Base-by-base conservation (phyloP, 2,888 invertebrate species). In the Liodrosophila aerea region DNA sequence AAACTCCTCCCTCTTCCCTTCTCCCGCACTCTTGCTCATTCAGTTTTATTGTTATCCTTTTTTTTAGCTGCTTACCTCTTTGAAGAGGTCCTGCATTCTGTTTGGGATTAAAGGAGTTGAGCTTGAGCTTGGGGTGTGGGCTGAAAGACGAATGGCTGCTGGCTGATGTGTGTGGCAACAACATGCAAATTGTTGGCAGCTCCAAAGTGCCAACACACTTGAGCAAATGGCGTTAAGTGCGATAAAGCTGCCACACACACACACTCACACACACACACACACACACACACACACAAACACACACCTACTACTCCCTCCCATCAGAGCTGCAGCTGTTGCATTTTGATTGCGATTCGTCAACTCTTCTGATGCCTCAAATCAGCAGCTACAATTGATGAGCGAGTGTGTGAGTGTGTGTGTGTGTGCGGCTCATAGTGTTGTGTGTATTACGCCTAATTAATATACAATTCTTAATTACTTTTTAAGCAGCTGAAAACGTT, bases 131-230 rank as follows among this genome's bases (percentile, higher is more conserved):
- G 13, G 29, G 12, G 7, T 7, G 18, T 2, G n/a, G 59, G 7
- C 4, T 30, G n/a, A 7, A 30, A 12, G 12, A 9, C 7, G 50
- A n/a, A 7, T 49, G 33, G 53, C 33, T 46, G 18, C 37, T 51
- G 36, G 13, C 46, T 15, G 34, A 67, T 64, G 64, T 59, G 64
- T 59, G 72, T 63, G 74, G 51, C 70, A 60, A 47, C 66, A 62
- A 64, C 64, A 81, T 81, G 82, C 85, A 85, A 84, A 86, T 86
- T 69, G 73, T 63, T 64, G 73, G 57, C 72, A 71, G 44, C 68
- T 52, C 52, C 72, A 67, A 78, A 82, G 74, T 76, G 85, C 83
- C 78, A 86, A 82, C 85, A 82, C 85, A 82, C 80, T 84, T 68
- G 68, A 63, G 62, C 49, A 70, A 82, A 74, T 78, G 74, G 78